Base-by-base conservation (phyloP, 2,888 invertebrate genomes). In the Phortica magna region DNA sequence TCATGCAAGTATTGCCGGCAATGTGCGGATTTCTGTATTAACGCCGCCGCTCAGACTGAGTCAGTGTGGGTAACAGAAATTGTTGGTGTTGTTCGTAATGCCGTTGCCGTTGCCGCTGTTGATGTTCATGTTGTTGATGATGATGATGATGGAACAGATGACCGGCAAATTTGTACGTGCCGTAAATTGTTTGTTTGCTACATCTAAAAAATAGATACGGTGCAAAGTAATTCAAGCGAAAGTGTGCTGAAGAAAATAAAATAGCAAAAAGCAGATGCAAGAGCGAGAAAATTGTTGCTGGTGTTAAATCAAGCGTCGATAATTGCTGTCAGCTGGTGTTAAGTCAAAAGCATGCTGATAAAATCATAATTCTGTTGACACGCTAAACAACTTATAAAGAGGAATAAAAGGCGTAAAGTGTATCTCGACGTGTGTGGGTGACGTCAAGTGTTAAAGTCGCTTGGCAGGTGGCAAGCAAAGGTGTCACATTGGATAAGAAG, bases 311-410 rank as follows among this genome's bases (percentile, higher is more conserved):
- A 71, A 65, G 61, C 68, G 77, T 42, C 73, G 31, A 57, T 75
- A 81, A 82, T 74, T 82, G 76, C 65, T 76, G 79, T 53, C 74
- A 39, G 61, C 42, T 76, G 61, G 48, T 70, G 53, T 70, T 70
- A 14, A 70, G 48, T n/a, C 71, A 67, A 76, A 41, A 53, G 74
- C 5, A n/a, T 7, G 53, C 53, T 22, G 59, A 76, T 76, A 31
- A 72, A 80, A 78, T 80, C 68, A 48, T 73, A 76, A 71, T 78
- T 74, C 59, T 42, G 61, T 61, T 76, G 76, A 65, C 64, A 72
- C 14, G 65, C 75, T 57, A 77, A 78, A 71, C 67, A 74, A 77
- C 68, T 76, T 53, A 31, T 76, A 76, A 76, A 41, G 43, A 12
- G 17, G 3, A 22, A 22, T 61, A 61, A 9, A 22, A 77, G 81